These are phyloP conservation scores for Halcyon smyrnensis DNA, from an alignment of 2,797 vertebrate species.

Conservation along the genomic window DNA sequence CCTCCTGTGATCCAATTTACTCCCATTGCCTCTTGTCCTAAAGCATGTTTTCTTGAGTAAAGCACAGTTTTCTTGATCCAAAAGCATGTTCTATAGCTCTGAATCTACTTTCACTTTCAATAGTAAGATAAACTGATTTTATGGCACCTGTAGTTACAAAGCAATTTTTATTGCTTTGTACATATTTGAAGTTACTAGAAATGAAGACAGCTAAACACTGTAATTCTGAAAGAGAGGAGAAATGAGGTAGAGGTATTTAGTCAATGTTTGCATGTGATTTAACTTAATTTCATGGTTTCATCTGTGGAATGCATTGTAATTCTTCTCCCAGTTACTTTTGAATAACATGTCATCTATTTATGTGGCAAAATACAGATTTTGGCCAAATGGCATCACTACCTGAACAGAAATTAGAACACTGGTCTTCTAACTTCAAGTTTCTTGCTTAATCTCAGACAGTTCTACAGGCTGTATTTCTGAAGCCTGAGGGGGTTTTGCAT, in stretches of 20 bases:
- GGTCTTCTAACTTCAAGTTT: background rate
- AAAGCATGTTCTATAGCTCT: background rate
- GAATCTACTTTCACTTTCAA: background rate
- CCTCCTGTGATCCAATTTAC: too few species aligned
- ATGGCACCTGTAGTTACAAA: background rate
- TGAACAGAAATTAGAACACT: background rate
- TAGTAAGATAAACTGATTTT: background rate
- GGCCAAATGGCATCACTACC: background rate
- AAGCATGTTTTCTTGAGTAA: too few species aligned
- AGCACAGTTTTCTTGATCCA: background rate
- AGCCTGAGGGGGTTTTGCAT: background rate
- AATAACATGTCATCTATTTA: background rate
- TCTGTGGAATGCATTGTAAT: background rate
- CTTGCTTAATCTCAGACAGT: background rate
- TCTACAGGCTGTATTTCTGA: background rate
- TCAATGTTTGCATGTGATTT: background rate
- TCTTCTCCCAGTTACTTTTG: background rate
- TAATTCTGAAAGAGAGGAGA: background rate
- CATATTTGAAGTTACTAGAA: background rate
- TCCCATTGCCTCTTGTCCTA: too few species aligned
- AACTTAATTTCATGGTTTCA: background rate
- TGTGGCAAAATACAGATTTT: background rate
- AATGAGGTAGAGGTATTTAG: background rate
- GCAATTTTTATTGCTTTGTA: background rate
- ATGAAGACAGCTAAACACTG: background rate